These are phyloP conservation scores for Mya arenaria DNA, from an alignment of 1,140 invertebrate species.

Conservation along the genomic window DNA sequence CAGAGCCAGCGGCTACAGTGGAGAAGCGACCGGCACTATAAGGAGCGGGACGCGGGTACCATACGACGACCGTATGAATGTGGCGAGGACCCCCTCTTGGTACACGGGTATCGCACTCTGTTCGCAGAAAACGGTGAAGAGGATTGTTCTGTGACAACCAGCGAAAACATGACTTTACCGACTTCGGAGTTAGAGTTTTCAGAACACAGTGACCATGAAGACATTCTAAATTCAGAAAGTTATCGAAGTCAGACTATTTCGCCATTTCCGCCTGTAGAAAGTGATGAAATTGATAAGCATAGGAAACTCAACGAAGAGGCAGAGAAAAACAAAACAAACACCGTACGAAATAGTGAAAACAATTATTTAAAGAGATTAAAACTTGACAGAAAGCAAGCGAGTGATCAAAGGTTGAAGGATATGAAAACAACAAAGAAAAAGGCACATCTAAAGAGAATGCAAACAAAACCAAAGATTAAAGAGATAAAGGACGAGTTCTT, in stretches of 20 bases:
- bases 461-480: not conserved
- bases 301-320: constrained; percentile 38
- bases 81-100: not conserved
- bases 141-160: no score
- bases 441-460: constrained; percentile 10
- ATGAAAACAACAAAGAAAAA: not conserved
- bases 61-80: constrained; percentile 16
- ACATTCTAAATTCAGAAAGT: not conserved
- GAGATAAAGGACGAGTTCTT: constrained; percentile 18
- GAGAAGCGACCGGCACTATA: not conserved
- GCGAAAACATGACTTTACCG: not conserved
- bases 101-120: not conserved
- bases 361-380: constrained; percentile 33
- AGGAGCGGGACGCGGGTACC: not conserved
- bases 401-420: constrained; percentile 14
- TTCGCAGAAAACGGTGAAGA: not conserved
- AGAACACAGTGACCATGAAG: not conserved
- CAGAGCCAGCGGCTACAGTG: not conserved
- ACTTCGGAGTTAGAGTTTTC: no score
- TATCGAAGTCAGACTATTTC: constrained; percentile 11
- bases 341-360: not conserved
- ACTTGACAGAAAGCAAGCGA: not conserved
- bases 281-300: constrained; percentile 37
- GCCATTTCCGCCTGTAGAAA: constrained; percentile 35
- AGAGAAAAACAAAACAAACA: constrained; percentile 22